A percentile compares a stretch with the other conserved stretches of the same genome.
Conservation (phyloP, 2,888 invertebrate species). For the Sinodicranocentrus sp. region DNA sequence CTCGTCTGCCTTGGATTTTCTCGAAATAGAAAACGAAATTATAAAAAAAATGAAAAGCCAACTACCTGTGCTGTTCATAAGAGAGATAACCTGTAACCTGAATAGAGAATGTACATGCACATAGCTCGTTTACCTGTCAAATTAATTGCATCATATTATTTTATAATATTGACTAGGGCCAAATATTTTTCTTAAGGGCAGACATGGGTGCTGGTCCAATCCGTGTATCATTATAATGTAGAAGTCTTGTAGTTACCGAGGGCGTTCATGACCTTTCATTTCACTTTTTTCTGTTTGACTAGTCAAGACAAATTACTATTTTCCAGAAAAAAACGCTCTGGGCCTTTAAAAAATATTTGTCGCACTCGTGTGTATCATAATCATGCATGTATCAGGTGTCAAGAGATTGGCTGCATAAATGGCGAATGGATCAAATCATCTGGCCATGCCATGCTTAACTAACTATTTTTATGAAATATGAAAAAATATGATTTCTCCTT, state of each 20-base stretch:
- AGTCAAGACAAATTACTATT: constrained; percentile 10
- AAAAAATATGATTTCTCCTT: too few relatives aligned
- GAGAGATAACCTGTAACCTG: not conserved
- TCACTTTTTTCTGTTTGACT: constrained; percentile 13
- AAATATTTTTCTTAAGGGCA: not conserved
- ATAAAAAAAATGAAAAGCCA: not conserved
- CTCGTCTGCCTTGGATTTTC: constrained; percentile 24
- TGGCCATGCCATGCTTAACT: too few relatives aligned
- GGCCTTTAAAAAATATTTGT: too few relatives aligned
- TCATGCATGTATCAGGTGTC: too few relatives aligned
- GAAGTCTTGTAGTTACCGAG: not conserved
- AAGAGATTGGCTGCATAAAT: too few relatives aligned
- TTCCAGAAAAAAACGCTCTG: constrained; percentile 13
- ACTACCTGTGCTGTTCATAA: constrained; percentile 10
- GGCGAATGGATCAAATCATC: too few relatives aligned
- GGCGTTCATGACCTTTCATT: constrained; percentile 28
- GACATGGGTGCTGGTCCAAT: too few relatives aligned
- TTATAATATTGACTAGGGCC: not conserved
- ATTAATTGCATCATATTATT: constrained; percentile 11
- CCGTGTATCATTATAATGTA: too few relatives aligned
- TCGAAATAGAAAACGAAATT: not conserved
- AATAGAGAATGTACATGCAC: not conserved
- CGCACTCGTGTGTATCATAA: too few relatives aligned
- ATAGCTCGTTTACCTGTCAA: not conserved
- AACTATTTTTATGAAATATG: too few relatives aligned